phyloP scores from a whole-genome alignment of 2,113 vertebrate species.

The Dipodomys merriami region DNA sequence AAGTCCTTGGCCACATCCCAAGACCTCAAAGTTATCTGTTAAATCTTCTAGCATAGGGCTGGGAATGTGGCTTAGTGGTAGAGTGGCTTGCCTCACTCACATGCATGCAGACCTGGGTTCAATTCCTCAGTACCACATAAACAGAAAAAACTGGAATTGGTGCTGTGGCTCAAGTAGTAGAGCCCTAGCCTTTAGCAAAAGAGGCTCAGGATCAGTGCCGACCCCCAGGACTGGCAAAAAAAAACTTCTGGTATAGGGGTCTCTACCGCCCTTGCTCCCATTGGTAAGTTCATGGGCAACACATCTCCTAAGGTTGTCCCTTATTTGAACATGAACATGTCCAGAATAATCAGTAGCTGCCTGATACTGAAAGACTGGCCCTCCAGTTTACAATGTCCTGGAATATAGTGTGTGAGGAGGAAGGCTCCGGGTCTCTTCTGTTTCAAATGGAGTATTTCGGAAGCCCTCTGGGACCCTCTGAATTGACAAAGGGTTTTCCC shows the following conservation, averaged over 20 bases:
- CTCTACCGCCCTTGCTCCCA: not conserved
- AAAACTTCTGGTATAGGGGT: accelerated
- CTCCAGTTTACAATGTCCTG: not conserved
- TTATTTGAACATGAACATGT: not conserved
- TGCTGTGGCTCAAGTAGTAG: too few species aligned
- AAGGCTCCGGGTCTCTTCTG: not conserved
- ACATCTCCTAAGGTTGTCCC: not conserved
- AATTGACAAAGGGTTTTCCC: not conserved
- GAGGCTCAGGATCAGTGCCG: too few species aligned
- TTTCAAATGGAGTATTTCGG: not conserved
- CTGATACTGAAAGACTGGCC: not conserved
- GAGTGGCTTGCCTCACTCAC: too few species aligned
- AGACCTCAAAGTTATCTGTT: not conserved
- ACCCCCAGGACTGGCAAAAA: too few species aligned
- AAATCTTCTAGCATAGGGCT: accelerated
- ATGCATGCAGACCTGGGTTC: too few species aligned
- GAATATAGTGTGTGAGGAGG: not conserved
- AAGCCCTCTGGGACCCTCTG: not conserved
- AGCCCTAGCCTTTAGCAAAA: too few species aligned
- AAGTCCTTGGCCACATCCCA: not conserved
- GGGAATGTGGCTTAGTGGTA: too few species aligned
- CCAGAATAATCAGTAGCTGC: not conserved
- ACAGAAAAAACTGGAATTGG: too few species aligned
- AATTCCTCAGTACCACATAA: too few species aligned
- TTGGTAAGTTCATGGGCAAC: not conserved